Conservation (phyloP, 2,888 invertebrate genomes). For the Theodoxus fluviatilis region DNA sequence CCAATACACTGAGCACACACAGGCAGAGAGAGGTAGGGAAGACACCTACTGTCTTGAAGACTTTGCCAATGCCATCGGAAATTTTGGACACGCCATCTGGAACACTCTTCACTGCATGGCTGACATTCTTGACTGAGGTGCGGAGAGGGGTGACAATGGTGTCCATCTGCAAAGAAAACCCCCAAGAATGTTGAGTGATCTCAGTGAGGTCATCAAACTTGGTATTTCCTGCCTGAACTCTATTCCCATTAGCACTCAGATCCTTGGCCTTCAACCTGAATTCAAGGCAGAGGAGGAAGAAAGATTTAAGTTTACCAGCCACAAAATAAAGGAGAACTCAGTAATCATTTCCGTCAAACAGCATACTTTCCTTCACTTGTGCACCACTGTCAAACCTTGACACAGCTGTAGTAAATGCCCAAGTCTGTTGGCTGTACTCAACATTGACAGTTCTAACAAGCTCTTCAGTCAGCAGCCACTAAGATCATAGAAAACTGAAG, state of each 20-base stretch:
- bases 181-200: neutral
- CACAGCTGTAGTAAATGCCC: no score
- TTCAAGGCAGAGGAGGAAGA: neutral
- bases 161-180: conserved; percentile 59
- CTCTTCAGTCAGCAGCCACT: no score
- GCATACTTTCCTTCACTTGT: no score
- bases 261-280: neutral
- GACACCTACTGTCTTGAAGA: conserved; percentile 43
- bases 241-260: neutral
- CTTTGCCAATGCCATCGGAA: conserved; percentile 72
- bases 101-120: conserved; percentile 81
- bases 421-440: no score
- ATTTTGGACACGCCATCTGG: conserved; percentile 77
- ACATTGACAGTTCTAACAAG: no score
- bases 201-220: neutral
- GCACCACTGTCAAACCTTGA: no score
- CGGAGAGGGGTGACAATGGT: conserved; percentile 82
- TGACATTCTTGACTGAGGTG: conserved; percentile 79
- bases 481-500: no score
- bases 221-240: neutral
- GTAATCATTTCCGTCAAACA: neutral
- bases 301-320: neutral
- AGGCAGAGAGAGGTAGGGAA: no score
- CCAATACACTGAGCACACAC: neutral
- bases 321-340: neutral